A percentile compares a stretch with the other conserved stretches of the same genome.
Conservation (phyloP, 2,888 invertebrate species). For the Amphipyra tragopoginis region DNA sequence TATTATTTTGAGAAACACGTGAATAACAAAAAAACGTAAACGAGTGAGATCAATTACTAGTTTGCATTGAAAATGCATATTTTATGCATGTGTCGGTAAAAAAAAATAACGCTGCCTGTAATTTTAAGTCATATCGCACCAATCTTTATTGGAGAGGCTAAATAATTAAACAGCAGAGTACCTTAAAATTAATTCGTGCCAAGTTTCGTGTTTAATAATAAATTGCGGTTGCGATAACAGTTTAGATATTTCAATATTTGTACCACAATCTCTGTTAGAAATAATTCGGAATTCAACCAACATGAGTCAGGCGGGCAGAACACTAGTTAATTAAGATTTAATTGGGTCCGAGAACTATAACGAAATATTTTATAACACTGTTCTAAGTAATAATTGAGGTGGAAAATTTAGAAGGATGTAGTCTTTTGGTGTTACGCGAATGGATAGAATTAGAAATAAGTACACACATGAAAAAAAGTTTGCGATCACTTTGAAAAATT, state of each 20-base stretch:
- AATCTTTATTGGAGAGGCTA: background rate
- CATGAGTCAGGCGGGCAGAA: background rate
- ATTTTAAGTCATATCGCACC: background rate
- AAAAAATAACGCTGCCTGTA: too few species aligned
- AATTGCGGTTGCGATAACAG: slow-evolving; percentile 19
- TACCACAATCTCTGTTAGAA: slow-evolving; percentile 1
- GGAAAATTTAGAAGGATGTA: too few species aligned
- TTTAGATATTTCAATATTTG: background rate
- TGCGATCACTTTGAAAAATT: too few species aligned
- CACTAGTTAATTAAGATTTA: background rate
- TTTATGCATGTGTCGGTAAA: too few species aligned
- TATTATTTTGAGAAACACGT: background rate
- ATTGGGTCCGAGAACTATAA: background rate
- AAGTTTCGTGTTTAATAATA: slow-evolving; percentile 19
- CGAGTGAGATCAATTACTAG: too few species aligned
- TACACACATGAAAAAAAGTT: too few species aligned
- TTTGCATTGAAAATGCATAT: too few species aligned
- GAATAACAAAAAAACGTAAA: too few species aligned
- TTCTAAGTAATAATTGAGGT: background rate
- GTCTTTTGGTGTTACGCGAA: too few species aligned
- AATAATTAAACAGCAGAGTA: slow-evolving; percentile 18
- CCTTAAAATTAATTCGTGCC: slow-evolving; percentile 21
- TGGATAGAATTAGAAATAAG: too few species aligned
- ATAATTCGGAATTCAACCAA: slow-evolving; percentile 2
- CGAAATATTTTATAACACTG: background rate